A percentile compares a stretch with the other conserved stretches of the same genome.
Conservation (phyloP, 2,113 vertebrate species). For the Eulacestoma nigropectus region DNA sequence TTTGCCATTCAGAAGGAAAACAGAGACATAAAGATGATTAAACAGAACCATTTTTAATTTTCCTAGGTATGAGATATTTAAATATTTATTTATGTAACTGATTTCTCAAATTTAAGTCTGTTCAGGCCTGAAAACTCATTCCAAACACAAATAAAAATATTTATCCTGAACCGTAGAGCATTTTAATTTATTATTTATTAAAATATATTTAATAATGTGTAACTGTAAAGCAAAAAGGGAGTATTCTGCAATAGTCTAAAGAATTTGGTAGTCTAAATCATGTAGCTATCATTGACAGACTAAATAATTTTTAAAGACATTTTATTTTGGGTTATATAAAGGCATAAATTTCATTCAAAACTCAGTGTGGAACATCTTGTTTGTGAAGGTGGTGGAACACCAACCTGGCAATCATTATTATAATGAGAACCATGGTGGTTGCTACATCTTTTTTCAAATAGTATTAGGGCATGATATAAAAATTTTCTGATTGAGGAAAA, state of each 20-base stretch:
- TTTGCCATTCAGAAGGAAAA: not conserved
- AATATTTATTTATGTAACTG: not conserved
- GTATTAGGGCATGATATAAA: not conserved
- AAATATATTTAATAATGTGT: not conserved
- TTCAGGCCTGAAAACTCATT: not conserved
- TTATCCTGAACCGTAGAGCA: not conserved
- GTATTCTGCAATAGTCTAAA: not conserved
- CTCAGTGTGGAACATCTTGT: not conserved
- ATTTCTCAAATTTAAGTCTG: not conserved
- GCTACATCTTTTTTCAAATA: not conserved
- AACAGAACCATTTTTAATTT: not conserved
- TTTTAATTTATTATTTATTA: not conserved
- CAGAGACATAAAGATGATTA: not conserved
- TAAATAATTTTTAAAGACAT: not conserved
- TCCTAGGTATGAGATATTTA: not conserved
- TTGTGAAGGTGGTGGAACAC: not conserved
- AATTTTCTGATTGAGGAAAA: not conserved
- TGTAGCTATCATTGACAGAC: not conserved
- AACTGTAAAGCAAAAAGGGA: not conserved
- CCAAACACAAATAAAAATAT: not conserved
- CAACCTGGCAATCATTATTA: not conserved
- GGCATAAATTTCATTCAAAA: not conserved
- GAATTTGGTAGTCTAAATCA: not conserved
- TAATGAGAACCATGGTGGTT: not conserved
- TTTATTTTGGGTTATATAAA: not conserved